A percentile compares a stretch with the other conserved stretches of the same genome.
Evolutionary conservation across 2,888 invertebrate species (phyloP).

Genomic region (Agonopterix heracliana): DNA sequence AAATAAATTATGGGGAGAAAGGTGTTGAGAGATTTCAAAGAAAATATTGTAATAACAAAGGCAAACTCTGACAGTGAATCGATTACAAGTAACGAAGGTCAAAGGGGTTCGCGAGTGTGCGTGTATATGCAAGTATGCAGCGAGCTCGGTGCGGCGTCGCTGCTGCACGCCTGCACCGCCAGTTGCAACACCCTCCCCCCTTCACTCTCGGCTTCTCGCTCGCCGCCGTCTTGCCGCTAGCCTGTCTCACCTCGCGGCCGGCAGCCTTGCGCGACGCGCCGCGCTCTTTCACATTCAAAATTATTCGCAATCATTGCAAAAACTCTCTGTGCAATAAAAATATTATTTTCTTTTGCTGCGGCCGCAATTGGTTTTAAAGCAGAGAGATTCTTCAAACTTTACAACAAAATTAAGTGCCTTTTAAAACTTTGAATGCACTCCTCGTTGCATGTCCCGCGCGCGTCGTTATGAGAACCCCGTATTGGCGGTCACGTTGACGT

Average conservation of each 20-base stretch:
- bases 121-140: conserved; percentile 74
- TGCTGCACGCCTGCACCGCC: conserved; percentile 76
- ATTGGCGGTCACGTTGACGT: conserved; percentile 82
- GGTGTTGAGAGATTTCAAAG: conserved; percentile 30
- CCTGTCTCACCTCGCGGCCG: conserved; percentile 77
- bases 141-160: conserved; percentile 73
- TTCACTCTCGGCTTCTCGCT: conserved; percentile 73
- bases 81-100: conserved; percentile 72
- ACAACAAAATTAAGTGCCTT: conserved; percentile 58
- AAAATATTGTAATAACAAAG: conserved; percentile 58
- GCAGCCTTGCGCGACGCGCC: conserved; percentile 77
- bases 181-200: conserved; percentile 76
- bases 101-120: conserved; percentile 65
- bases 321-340: conserved; percentile 74
- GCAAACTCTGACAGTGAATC: conserved; percentile 60
- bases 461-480: conserved; percentile 88
- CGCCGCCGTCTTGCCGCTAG: conserved; percentile 74
- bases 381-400: conserved; percentile 58
- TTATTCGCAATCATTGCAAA: conserved; percentile 75
- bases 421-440: conserved; percentile 75
- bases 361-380: conserved; percentile 55
- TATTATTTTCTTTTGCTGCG: conserved; percentile 53
- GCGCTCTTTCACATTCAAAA: conserved; percentile 76
- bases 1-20: conserved; percentile 12
- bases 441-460: conserved; percentile 83